phyloP scores from a whole-genome alignment of 2,113 vertebrate species.

The Aramus guarauna region DNA sequence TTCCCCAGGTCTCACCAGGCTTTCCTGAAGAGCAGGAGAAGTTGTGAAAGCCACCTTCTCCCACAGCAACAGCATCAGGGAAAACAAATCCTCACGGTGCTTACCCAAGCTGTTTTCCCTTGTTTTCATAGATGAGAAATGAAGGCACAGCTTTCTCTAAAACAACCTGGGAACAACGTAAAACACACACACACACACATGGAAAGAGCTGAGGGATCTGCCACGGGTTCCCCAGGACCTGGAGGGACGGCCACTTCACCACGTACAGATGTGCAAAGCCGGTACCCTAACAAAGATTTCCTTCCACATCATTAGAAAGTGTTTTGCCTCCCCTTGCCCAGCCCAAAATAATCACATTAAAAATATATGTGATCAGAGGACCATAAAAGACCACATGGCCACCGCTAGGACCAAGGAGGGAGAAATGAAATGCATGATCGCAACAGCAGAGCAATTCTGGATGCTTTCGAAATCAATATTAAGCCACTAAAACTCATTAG shows the following conservation, averaged over 20 bases:
- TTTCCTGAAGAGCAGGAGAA: neutral
- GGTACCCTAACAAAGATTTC: neutral
- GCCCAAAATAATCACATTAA: neutral
- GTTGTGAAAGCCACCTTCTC: neutral
- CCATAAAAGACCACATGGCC: neutral
- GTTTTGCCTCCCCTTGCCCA: neutral
- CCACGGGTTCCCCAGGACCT: neutral
- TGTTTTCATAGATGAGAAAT: neutral
- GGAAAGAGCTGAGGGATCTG: neutral
- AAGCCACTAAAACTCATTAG: slow-evolving; percentile 73
- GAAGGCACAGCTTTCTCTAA: neutral
- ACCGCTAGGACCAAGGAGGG: fast-evolving
- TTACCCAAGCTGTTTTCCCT: fast-evolving
- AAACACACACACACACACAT: fast-evolving
- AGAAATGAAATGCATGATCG: neutral
- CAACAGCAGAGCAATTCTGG: slow-evolving; percentile 2
- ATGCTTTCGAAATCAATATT: slow-evolving; percentile 73
- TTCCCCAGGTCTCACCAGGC: neutral
- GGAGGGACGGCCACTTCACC: neutral
- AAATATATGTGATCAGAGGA: neutral
- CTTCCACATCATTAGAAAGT: neutral
- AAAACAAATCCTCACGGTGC: fast-evolving
- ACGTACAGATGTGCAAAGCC: fast-evolving
- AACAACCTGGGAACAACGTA: neutral
- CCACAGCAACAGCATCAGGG: fast-evolving